phyloP scores from a whole-genome alignment of 2,797 vertebrate genomes.

The Parauchenoglanis ngamensis region DNA sequence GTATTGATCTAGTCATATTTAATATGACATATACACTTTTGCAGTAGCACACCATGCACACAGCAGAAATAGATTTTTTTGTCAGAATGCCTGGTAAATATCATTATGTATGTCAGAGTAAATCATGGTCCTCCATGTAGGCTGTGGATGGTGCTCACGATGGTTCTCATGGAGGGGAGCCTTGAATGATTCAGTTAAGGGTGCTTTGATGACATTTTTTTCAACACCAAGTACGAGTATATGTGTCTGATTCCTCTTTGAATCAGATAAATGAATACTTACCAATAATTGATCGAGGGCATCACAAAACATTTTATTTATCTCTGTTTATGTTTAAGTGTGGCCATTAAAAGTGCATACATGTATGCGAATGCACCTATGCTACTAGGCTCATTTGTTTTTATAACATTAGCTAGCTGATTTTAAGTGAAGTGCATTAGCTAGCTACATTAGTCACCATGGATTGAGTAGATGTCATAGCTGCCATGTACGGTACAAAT shows the following conservation, averaged over 20 bases:
- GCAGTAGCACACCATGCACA: not conserved
- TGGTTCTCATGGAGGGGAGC: not conserved
- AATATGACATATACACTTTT: conserved; percentile 15
- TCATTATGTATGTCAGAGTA: not conserved
- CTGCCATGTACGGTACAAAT: too few relatives aligned
- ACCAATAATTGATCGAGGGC: not conserved
- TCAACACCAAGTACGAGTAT: not conserved
- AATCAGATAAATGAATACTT: not conserved
- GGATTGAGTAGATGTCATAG: not conserved
- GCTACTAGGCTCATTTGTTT: not conserved
- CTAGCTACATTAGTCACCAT: not conserved
- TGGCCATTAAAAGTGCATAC: not conserved
- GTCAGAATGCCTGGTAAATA: not conserved
- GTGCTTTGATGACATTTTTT: not conserved
- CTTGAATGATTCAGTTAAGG: not conserved
- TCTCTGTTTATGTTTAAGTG: not conserved
- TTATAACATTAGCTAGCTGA: not conserved
- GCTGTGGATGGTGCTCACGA: not conserved
- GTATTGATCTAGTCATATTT: conserved; percentile 42
- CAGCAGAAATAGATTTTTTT: not conserved
- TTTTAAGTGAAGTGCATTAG: not conserved
- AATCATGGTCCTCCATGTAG: not conserved
- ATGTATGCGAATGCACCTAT: not conserved
- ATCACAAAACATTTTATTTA: not conserved
- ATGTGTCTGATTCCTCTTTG: not conserved